Evolutionary conservation across 1,140 invertebrate species (phyloP), one percentile per base, ranked within the genome.

Genomic region (Pygmarrhopalites habei): DNA sequence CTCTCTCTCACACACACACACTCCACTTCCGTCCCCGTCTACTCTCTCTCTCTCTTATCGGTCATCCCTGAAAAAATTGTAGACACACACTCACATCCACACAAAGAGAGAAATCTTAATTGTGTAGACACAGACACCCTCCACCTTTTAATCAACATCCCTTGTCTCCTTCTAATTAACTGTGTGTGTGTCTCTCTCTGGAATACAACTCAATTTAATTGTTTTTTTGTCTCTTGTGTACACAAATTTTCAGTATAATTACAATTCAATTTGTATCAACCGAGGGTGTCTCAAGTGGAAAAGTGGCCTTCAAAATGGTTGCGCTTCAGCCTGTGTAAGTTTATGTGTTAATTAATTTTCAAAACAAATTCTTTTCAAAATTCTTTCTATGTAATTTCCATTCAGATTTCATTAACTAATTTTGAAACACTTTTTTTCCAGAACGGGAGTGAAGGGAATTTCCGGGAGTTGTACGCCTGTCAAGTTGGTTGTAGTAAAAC

Each of bases 401-500:
- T 14, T 56, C 0, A 47, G 19, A 15, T 47, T 43, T 29, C 7
- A 28, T 62, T 17, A 56, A 39, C 23, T 21, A 15, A 39, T 25
- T 14, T 26, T n/a, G 12, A 23, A 21, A 21, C 17, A 28, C 14
- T 2, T 30, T 2, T 10, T 43, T 10, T 43, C 10, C 56, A 67
- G 62, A 63, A 60, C 26, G 69, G 60, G 26, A 65, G 53, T 7
- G 62, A 67, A 49, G 29, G 28, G 7, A 62, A 66, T 35, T 70
- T 65, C 51, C 53, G 63, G 15, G 63, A 67, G 21, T 60, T 62
- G 25, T 63, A 64, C 23, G 60, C 62, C 1, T 70, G 69, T 41
- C 65, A 70, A 64, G 30, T 66, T 19, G 69, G 69, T n/a, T 70
- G 69, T 43, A 65, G 58, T 1, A 65, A 62, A 64, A 53, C 63